Conservation (phyloP, 2,113 vertebrate species). For the Dipodomys merriami region DNA sequence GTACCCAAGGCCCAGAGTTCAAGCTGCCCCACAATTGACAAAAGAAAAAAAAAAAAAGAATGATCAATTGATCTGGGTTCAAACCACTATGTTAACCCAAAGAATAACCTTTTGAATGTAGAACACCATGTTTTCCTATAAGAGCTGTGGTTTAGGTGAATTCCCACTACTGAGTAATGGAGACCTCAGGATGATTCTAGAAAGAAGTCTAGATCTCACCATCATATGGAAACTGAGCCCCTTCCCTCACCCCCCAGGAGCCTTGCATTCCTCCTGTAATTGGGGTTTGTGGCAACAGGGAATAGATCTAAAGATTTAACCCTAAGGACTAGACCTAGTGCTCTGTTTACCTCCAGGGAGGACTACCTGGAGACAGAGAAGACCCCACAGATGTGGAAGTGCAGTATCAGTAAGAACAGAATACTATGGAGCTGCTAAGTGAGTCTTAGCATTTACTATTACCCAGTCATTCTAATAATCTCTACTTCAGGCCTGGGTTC, state of each 20-base stretch:
- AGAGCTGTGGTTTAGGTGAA: background rate
- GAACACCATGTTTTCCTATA: background rate
- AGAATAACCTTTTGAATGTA: background rate
- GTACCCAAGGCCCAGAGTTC: too few species aligned
- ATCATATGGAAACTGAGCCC: background rate
- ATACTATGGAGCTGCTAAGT: background rate
- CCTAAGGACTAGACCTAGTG: background rate
- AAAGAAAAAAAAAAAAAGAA: too few species aligned
- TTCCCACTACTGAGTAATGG: background rate
- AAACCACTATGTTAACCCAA: background rate
- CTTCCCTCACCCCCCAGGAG: background rate
- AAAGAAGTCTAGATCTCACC: constrained; percentile 22
- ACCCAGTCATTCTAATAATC: background rate
- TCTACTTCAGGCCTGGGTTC: background rate
- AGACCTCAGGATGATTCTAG: background rate
- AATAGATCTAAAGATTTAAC: background rate
- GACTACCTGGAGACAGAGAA: background rate
- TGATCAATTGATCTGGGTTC: too few species aligned
- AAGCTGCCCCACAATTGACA: too few species aligned
- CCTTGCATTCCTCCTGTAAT: background rate
- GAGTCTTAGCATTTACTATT: background rate
- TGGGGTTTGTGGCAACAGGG: background rate
- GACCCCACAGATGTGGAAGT: background rate
- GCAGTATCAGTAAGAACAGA: background rate
- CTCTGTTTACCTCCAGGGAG: background rate